Evolutionary conservation across 2,888 invertebrate species (phyloP), one percentile per base, ranked within the genome.

Genomic region (Congeria kusceri): DNA sequence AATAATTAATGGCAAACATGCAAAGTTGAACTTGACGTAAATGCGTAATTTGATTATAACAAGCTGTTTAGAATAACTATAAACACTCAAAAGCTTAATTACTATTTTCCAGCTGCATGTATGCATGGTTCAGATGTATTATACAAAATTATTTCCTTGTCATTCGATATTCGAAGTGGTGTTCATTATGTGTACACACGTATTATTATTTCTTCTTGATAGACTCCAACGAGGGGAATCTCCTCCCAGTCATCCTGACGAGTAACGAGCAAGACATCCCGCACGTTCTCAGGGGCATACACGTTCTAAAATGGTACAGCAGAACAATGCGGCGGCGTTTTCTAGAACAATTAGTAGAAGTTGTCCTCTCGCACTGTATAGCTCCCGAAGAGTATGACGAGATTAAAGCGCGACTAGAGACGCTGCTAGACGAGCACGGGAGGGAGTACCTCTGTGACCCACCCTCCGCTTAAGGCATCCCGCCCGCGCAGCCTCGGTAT

Each of bases 211-310:
- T 28, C 20, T 18, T 11, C 47, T 20, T 64, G 66, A 7, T 49
- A 79, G 79, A 62, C 20, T 46, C 63, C 0, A 70, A 75, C 28
- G 56, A 67, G 25, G 80, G 80, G 5, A 57, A 70, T 18, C 28
- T 80, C 7, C 28, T 80, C 9, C 80, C 80, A 11, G 58, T 80
- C 23, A 44, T 64, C 7, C 65, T 80, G 20, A 80, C 75, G 0
- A 62, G 64, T 23, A 65, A 72, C 11, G 44, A 64, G 29, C 53
- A 72, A 2, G 61, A 64, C 25, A 59, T 80, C 18, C 80, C 80
- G 1, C 47, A 67, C n/a, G 76, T 80, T 3, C 72, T 80, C 1
- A 61, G 39, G n/a, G 80, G 80, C 20, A 67, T 80, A 5, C 53
- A 71, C 7, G 80, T 75, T 0, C 64, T 80, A 1, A 47, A 57